phyloP scores from a whole-genome alignment of 2,797 vertebrate species.

The Sebastes kiyomatsui region DNA sequence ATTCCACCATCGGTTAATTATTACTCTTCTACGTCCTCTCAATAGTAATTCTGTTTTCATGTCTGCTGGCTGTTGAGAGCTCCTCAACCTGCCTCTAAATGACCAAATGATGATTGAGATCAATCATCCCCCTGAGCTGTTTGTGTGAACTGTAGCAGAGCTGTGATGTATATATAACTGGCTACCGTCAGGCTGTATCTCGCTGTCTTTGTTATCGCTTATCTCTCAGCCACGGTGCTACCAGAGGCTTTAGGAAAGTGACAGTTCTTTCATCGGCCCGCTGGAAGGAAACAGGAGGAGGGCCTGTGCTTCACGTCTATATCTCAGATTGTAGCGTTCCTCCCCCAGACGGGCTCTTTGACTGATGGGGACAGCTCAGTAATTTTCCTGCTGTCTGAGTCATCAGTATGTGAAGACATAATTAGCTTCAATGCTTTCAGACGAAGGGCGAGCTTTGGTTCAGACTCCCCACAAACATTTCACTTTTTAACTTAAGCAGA shows the following conservation, averaged over 20 bases:
- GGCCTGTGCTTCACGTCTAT: conserved; percentile 37
- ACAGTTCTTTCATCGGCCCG: conserved; percentile 59
- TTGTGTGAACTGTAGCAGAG: conserved; percentile 1
- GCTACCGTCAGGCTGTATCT: neutral
- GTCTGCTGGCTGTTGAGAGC: neutral
- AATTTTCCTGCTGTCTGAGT: conserved; percentile 70
- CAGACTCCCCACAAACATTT: conserved; percentile 18
- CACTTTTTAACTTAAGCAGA: neutral
- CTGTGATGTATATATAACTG: neutral
- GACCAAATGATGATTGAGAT: conserved; percentile 16
- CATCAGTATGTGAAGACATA: conserved; percentile 68
- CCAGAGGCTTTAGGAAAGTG: conserved; percentile 56
- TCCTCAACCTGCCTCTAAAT: neutral
- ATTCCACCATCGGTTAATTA: conserved; percentile 16
- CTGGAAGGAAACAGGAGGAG: conserved; percentile 62
- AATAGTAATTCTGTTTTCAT: conserved; percentile 16
- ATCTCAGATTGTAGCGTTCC: conserved; percentile 26
- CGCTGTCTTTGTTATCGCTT: conserved; percentile 12
- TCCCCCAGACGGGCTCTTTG: conserved; percentile 29
- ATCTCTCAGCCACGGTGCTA: conserved; percentile 32
- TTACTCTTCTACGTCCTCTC: neutral
- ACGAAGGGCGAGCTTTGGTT: neutral
- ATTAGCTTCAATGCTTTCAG: conserved; percentile 61
- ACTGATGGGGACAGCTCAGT: conserved; percentile 66
- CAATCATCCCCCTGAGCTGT: neutral